phyloP scores from a whole-genome alignment of 2,797 vertebrate species.

The Argya squamiceps region DNA sequence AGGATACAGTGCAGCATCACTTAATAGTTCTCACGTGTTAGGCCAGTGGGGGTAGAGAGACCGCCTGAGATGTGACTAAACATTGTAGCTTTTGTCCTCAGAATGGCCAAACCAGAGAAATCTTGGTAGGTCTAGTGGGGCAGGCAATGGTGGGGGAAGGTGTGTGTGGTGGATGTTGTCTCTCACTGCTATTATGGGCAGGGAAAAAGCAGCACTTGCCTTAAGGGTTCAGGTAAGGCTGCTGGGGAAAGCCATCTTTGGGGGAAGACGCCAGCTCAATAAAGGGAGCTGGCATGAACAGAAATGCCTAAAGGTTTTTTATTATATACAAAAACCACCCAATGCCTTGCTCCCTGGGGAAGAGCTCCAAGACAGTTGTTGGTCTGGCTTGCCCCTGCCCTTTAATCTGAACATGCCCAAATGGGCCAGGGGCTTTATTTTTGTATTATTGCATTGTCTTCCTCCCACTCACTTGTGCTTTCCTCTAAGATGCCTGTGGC shows the following conservation, averaged over 20 bases:
- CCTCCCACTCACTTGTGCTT: slow-evolving; percentile 26
- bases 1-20: background rate
- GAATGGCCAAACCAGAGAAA: background rate
- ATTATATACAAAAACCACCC: background rate
- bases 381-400: background rate
- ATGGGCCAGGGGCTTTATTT: slow-evolving; percentile 41
- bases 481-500: slow-evolving; percentile 29
- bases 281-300: background rate
- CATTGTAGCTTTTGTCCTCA: background rate
- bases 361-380: background rate
- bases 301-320: background rate
- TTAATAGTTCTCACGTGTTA: background rate
- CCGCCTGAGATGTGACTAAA: background rate
- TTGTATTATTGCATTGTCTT: background rate
- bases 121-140: background rate
- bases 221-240: background rate
- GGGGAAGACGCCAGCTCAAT: background rate
- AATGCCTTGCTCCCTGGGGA: background rate
- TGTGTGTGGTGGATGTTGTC: background rate
- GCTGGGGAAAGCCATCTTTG: background rate
- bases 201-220: background rate
- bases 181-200: background rate
- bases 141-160: background rate
- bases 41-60: background rate
- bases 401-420: slow-evolving; percentile 5